Percentiles rank a stretch among this genome's conserved stretches.
These are phyloP conservation scores for Maccullochella peelii DNA, from an alignment of 2,113 vertebrate species.

Conservation along the genomic window DNA sequence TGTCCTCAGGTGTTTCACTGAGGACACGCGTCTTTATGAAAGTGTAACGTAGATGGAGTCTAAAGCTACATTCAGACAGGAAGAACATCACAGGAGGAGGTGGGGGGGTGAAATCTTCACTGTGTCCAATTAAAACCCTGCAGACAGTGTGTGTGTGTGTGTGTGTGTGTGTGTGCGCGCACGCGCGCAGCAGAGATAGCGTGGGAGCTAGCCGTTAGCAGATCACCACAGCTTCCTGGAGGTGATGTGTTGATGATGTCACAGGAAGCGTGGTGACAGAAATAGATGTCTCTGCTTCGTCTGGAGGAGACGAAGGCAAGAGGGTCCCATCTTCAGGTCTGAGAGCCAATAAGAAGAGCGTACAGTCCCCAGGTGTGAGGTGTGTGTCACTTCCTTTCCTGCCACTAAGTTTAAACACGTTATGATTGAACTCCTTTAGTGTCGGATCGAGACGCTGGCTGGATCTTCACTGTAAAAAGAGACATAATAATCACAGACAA, in stretches of 20 bases:
- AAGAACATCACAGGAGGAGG: too few species aligned
- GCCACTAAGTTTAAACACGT: too few species aligned
- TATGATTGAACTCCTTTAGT: not conserved
- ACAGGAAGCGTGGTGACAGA: constrained; percentile 34
- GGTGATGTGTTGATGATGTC: constrained; percentile 5
- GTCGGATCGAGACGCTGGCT: not conserved
- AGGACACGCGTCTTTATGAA: too few species aligned
- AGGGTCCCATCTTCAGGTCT: not conserved
- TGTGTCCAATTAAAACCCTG: not conserved
- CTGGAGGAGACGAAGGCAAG: not conserved
- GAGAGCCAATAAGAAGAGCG: not conserved
- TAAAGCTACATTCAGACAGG: too few species aligned
- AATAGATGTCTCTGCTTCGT: not conserved
- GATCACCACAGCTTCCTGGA: constrained; percentile 62
- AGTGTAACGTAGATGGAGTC: too few species aligned
- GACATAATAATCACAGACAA: too few species aligned
- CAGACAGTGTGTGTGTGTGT: not conserved
- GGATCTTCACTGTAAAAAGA: too few species aligned
- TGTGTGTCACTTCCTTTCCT: not conserved
- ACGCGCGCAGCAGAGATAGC: constrained; percentile 18
- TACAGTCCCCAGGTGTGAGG: not conserved
- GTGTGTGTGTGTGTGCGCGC: not conserved
- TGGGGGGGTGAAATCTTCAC: too few species aligned
- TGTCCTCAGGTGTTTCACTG: too few species aligned
- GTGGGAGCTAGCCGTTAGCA: constrained; percentile 15